These are phyloP conservation scores for Chrysocyon brachyurus DNA, from an alignment of 2,797 vertebrate species.

Conservation along the genomic window DNA sequence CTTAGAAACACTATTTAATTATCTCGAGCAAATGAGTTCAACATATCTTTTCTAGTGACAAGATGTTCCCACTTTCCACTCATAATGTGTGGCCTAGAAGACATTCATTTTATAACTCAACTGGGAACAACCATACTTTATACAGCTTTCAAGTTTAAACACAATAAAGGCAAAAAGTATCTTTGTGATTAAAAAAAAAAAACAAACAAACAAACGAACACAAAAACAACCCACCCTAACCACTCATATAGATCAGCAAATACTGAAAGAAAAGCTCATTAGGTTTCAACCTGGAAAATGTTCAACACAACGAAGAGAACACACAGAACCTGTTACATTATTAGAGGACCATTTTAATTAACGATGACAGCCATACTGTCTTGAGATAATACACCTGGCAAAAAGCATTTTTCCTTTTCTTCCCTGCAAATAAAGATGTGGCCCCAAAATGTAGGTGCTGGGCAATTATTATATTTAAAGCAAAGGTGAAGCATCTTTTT, in stretches of 20 bases:
- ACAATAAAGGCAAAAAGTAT: constrained; percentile 46
- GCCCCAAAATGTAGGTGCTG: constrained; percentile 52
- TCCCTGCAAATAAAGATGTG: constrained; percentile 64
- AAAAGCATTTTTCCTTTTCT: constrained; percentile 23
- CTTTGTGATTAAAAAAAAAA: constrained; percentile 28
- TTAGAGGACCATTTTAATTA: constrained; percentile 73
- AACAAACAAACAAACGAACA: background rate
- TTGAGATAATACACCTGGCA: constrained; percentile 62
- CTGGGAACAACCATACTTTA: background rate
- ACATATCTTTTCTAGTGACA: constrained; percentile 59
- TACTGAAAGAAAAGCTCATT: constrained; percentile 50
- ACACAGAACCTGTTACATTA: constrained; percentile 58
- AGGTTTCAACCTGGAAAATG: constrained; percentile 68
- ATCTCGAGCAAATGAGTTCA: constrained; percentile 66
- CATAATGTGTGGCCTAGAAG: background rate
- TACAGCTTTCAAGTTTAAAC: constrained; percentile 46
- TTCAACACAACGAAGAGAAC: constrained; percentile 63
- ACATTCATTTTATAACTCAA: constrained; percentile 31
- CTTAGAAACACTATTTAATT: constrained; percentile 66
- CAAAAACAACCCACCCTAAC: background rate
- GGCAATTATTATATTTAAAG: constrained; percentile 62
- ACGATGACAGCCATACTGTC: constrained; percentile 53
- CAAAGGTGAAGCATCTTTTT: constrained; percentile 59
- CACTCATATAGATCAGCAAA: background rate
- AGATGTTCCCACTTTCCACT: constrained; percentile 38